A percentile compares a stretch with the other conserved stretches of the same genome.
Evolutionary conservation across 2,888 invertebrate species (phyloP).

Genomic region (Tholera decimalis): DNA sequence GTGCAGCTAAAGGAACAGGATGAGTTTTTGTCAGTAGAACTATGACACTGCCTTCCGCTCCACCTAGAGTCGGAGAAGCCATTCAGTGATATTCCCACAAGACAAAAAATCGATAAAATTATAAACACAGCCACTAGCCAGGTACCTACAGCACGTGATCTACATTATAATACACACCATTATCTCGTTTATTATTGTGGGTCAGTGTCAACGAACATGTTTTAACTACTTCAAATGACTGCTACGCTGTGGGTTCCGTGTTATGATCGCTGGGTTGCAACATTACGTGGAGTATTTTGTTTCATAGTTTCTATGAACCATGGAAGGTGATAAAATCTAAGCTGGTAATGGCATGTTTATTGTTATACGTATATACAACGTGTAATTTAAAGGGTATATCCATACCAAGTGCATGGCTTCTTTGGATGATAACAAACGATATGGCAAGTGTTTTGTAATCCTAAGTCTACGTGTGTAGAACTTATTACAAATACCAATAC

Average conservation of each 20-base stretch:
- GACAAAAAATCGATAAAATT: background rate
- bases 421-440: too few relatives aligned
- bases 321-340: conserved; percentile 5
- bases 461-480: too few relatives aligned
- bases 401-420: too few relatives aligned
- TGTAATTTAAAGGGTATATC: too few relatives aligned
- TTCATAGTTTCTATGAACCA: conserved; percentile 13
- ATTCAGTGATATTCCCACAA: background rate
- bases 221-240: conserved; percentile 37
- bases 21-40: too few relatives aligned
- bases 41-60: too few relatives aligned
- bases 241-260: conserved; percentile 45
- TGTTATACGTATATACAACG: too few relatives aligned
- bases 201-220: conserved; percentile 44
- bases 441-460: too few relatives aligned
- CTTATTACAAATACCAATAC: too few relatives aligned
- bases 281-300: conserved; percentile 17
- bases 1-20: too few relatives aligned
- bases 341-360: background rate
- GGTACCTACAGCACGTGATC: conserved; percentile 17
- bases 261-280: conserved; percentile 24
- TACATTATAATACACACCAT: conserved; percentile 29
- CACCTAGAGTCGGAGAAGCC: too few relatives aligned
- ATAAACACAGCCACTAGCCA: background rate
- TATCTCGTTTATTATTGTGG: conserved; percentile 42